Evolutionary conservation across 2,113 vertebrate genomes (phyloP).

Genomic region (Ardeotis arabs): DNA sequence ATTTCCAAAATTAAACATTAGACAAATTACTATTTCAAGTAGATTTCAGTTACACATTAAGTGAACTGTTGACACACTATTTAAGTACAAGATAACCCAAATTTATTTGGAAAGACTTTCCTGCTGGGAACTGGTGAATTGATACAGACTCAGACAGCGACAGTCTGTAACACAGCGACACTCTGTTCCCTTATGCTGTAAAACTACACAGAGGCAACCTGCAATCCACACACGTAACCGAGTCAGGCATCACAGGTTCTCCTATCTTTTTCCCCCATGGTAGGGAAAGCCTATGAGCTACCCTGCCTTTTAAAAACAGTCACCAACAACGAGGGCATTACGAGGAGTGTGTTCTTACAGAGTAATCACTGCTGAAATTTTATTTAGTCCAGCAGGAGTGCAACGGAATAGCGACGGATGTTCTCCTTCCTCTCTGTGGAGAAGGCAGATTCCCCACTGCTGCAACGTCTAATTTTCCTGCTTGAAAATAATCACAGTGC

Average conservation of each 20-base stretch:
- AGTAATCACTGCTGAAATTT: neutral
- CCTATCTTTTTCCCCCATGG: rapidly evolving
- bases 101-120: neutral
- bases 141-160: neutral
- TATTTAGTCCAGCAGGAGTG: neutral
- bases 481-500: neutral
- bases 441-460: neutral
- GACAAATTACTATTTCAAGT: neutral
- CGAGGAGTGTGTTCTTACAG: neutral
- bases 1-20: neutral
- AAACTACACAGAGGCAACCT: neutral
- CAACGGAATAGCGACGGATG: neutral
- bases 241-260: neutral
- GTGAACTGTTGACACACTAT: neutral
- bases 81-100: neutral
- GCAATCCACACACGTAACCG: rapidly evolving
- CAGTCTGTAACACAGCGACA: rapidly evolving
- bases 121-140: neutral
- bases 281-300: rapidly evolving
- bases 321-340: neutral
- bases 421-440: neutral
- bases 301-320: neutral
- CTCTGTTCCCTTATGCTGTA: rapidly evolving
- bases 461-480: neutral
- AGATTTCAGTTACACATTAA: neutral